A percentile compares a stretch with the other conserved stretches of the same genome.
Evolutionary conservation across 2,113 vertebrate species (phyloP).

Genomic region (Mesitornis unicolor): DNA sequence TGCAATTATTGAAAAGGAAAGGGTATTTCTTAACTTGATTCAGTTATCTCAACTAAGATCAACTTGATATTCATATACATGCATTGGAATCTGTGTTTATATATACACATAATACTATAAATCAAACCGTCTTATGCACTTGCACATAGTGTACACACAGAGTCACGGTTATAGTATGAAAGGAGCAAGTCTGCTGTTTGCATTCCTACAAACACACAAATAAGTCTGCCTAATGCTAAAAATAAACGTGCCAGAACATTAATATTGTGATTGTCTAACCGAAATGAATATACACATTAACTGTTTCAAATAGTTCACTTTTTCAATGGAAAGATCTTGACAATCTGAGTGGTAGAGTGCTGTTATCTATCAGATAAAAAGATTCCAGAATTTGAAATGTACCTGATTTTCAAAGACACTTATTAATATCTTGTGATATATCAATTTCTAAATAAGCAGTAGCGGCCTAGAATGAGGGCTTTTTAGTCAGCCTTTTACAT

Average conservation of each 20-base stretch:
- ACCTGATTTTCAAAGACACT: not conserved
- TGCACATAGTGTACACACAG: not conserved
- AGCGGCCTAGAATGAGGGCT: not conserved
- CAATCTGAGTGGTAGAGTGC: not conserved
- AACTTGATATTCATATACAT: not conserved
- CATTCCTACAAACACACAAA: not conserved
- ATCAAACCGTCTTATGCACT: not conserved
- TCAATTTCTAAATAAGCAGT: not conserved
- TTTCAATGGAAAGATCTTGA: not conserved
- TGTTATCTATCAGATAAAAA: not conserved
- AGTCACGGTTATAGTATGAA: not conserved
- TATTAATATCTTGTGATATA: not conserved
- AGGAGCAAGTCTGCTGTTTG: fast-evolving
- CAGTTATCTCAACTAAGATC: not conserved
- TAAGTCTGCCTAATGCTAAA: not conserved
- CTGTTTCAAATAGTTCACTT: not conserved
- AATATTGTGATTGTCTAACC: not conserved
- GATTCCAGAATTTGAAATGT: not conserved
- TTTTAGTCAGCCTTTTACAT: not conserved
- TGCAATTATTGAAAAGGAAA: not conserved
- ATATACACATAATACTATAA: not conserved
- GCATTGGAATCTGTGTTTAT: not conserved
- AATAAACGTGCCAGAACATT: not conserved
- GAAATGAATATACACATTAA: not conserved
- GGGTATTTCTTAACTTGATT: not conserved